Base-by-base conservation (phyloP, 2,888 invertebrate genomes). In the Pollenia amentaria region DNA sequence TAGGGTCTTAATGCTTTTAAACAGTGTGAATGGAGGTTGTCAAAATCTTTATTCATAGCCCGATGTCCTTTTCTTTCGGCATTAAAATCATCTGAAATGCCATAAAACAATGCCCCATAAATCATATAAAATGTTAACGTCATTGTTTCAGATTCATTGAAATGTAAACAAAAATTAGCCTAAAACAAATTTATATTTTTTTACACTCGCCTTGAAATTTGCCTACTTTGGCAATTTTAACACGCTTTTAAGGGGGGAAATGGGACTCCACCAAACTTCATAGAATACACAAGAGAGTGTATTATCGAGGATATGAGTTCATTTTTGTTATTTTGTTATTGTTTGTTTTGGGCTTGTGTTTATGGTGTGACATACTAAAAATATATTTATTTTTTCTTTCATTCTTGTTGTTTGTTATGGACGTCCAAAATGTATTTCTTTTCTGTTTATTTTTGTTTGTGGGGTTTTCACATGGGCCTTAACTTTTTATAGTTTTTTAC, bases 401-500 rank as follows among this genome's bases (percentile, higher is more conserved):
- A 14, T 40, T 51, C 6, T 46, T 65, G 53, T 55, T 69, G 57
- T 18, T 55, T 57, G 21, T 11, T 16, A 29, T 80, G 18, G 18
- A 55, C 8, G 44, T 53, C 38, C 72, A 80, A 46, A 55, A 72
- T 64, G 18, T 29, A 44, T 69, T 62, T 62, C 29, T 64, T 53
- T 70, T 51, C 14, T 53, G 53, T 80, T 55, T 72, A 65, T 44
- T 65, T 80, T 80, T 42, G 55, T 65, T 57, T 57, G 42, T 82
- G 62, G 62, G 60, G 44, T 82, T 42, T 18, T 72, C 44, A 46
- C 21, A 69, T 48, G 72, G 51, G 57, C 57, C 42, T 40, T 40
- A 12, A 29, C 29, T 53, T 79, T 76, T 86, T 73, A 82, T 79
- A 79, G 79, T 53, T 83, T 86, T n/a, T 75, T 75, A 83, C 86